Percentiles rank a stretch among this genome's conserved stretches.
These are phyloP conservation scores for Coturnix japonica DNA, from an alignment of 2,113 vertebrate genomes.

Conservation along the genomic window DNA sequence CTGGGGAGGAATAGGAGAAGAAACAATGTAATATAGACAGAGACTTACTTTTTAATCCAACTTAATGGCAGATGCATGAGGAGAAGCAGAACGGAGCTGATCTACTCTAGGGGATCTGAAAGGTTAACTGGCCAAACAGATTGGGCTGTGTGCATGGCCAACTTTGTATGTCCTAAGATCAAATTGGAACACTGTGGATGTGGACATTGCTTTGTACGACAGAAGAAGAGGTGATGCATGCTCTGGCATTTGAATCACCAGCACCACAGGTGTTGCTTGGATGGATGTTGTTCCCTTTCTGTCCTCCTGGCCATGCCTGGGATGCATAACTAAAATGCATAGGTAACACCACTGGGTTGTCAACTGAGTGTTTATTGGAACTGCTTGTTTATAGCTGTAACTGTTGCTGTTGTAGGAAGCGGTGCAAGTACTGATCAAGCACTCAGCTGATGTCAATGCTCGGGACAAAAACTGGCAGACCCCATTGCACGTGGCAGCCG, in stretches of 20 bases:
- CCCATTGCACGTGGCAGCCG: slow-evolving; percentile 91
- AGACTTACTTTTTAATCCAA: not conserved
- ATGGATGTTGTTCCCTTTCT: accelerated
- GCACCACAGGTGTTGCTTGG: not conserved
- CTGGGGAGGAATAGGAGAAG: not conserved
- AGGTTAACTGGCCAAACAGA: too few relatives aligned
- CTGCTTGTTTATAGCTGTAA: not conserved
- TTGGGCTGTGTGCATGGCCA: too few relatives aligned
- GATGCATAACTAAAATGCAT: accelerated
- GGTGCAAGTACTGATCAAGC: slow-evolving; percentile 92
- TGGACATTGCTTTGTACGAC: too few relatives aligned
- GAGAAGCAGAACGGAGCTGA: not conserved
- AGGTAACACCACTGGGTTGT: accelerated
- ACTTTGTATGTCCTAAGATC: too few relatives aligned
- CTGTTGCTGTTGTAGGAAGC: slow-evolving; percentile 82
- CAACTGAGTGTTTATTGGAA: accelerated
- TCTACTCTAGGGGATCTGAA: too few relatives aligned
- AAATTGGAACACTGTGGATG: too few relatives aligned
- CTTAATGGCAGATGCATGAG: not conserved
- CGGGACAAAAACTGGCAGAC: slow-evolving; percentile 99
- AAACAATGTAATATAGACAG: not conserved
- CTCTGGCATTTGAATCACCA: too few relatives aligned
- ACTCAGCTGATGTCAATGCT: slow-evolving; percentile 94
- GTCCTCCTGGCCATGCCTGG: not conserved
- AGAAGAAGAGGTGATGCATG: too few relatives aligned